A percentile compares a stretch with the other conserved stretches of the same genome.
Conservation (phyloP, 2,797 vertebrate species). For the Gadopsis marmoratus region DNA sequence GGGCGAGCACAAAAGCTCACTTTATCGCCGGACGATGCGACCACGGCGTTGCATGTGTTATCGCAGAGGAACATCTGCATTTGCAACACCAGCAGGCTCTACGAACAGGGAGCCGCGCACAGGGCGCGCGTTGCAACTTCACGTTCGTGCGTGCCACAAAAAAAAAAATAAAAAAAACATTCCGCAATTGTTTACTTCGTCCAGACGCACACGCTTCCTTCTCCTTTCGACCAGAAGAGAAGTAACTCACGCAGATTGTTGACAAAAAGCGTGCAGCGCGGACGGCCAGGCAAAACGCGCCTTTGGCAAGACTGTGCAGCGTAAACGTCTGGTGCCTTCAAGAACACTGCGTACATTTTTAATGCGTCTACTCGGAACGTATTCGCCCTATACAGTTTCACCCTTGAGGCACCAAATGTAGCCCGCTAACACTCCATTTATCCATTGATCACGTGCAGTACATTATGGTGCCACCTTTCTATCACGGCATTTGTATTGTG, state of each 20-base stretch:
- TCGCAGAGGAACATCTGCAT: constrained; percentile 72
- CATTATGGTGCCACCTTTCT: background rate
- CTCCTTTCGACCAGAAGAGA: constrained; percentile 57
- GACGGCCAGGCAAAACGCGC: constrained; percentile 77
- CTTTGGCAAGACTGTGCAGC: constrained; percentile 26
- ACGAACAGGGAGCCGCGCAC: constrained; percentile 43
- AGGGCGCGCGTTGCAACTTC: constrained; percentile 37
- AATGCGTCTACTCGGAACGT: fast-evolving
- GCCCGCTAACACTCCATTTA: fast-evolving
- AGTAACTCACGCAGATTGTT: constrained; percentile 52
- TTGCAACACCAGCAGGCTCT: constrained; percentile 33
- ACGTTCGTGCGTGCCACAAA: constrained; percentile 45
- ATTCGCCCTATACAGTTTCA: too few relatives aligned
- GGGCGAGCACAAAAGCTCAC: constrained; percentile 26
- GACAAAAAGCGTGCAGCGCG: constrained; percentile 75
- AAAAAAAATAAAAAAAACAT: constrained; percentile 34
- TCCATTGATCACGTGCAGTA: fast-evolving
- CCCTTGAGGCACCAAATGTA: too few relatives aligned
- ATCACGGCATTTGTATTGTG: background rate
- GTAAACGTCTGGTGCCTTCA: constrained; percentile 40
- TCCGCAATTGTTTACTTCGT: constrained; percentile 67
- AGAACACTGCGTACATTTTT: background rate
- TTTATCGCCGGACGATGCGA: constrained; percentile 64
- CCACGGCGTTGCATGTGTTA: constrained; percentile 56
- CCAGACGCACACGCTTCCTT: constrained; percentile 56